Percentiles rank a stretch among this genome's conserved stretches.
phyloP scores from a whole-genome alignment of 2,797 vertebrate species.

The Chanos chanos region DNA sequence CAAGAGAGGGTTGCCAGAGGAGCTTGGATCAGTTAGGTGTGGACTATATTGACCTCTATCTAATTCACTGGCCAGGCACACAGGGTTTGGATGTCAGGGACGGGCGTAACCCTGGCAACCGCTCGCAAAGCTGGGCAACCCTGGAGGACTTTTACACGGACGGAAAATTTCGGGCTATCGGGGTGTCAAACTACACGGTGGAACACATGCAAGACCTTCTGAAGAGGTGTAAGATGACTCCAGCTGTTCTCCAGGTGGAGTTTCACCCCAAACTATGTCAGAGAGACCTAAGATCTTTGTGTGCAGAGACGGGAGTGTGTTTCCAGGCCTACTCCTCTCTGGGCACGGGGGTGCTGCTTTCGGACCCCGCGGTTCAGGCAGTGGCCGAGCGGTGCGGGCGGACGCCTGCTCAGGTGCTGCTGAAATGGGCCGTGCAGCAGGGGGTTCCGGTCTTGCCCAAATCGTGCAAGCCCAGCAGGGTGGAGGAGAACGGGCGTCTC shows the following conservation, averaged over 20 bases:
- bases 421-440: slow-evolving; percentile 79
- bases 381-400: slow-evolving; percentile 58
- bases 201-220: slow-evolving; percentile 71
- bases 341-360: slow-evolving; percentile 67
- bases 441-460: slow-evolving; percentile 75
- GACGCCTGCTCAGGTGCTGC: slow-evolving; percentile 73
- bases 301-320: slow-evolving; percentile 66
- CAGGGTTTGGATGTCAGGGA: slow-evolving; percentile 66
- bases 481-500: slow-evolving; percentile 65
- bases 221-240: slow-evolving; percentile 61
- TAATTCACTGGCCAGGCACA: slow-evolving; percentile 83
- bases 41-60: slow-evolving; percentile 79
- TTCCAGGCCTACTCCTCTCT: slow-evolving; percentile 81
- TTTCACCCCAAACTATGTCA: slow-evolving; percentile 76
- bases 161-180: slow-evolving; percentile 73
- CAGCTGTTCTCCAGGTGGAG: slow-evolving; percentile 79
- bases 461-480: slow-evolving; percentile 61
- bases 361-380: slow-evolving; percentile 58
- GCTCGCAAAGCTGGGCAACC: slow-evolving; percentile 69
- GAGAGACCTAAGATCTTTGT: slow-evolving; percentile 65
- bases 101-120: slow-evolving; percentile 62
- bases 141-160: slow-evolving; percentile 70
- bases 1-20: slow-evolving; percentile 62
- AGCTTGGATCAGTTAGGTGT: slow-evolving; percentile 71
- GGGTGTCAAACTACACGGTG: slow-evolving; percentile 79